Evolutionary conservation across 2,113 vertebrate genomes (phyloP), one percentile per base, ranked within the genome.

Genomic region (Platichthys flesus): DNA sequence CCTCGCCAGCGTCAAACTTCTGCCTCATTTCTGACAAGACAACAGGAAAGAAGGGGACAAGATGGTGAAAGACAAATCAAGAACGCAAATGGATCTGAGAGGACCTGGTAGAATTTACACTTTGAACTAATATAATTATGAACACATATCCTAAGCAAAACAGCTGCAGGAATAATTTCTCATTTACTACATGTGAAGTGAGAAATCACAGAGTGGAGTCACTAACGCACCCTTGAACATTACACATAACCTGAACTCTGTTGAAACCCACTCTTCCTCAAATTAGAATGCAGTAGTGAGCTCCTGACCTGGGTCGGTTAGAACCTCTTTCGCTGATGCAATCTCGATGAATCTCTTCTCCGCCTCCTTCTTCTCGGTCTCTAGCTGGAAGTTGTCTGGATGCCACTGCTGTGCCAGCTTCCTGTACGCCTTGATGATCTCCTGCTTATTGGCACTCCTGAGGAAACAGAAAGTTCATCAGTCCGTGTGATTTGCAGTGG

Each of bases 271-370:
- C 35, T 37, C 35, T 37, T 45, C 42, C 42, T 45, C 10, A 45
- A 4, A 45, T 13, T 45, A 45, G 14, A 45, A 45, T 45, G 14
- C 12, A 45, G 42, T 15, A n/a, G 18, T n/a, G 3, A n/a, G 20
- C 51, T 76, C 45, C 90, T 79, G 58, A 95, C 95, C 95, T 89
- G 94, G 93, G 83, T 96, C 93, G 10, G 89, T 96, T 56, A 96
- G 93, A 76, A 96, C 95, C 58, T 96, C 95, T 82, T 96, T 96
- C 20, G 95, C 95, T 0, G 94, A 94, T 0, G 94, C 95, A 0
- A 96, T 95, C 71, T 96, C 95, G 0, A 96, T 96, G 59, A 96
- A 96, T 67, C 70, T 95, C 90, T 95, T 96, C 63, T 96, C 95
- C 0, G 95, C 95, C 40, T 95, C 93, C 68, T 94, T 95, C 74